phyloP scores from a whole-genome alignment of 2,797 vertebrate species.

The Acropternis orthonyx region DNA sequence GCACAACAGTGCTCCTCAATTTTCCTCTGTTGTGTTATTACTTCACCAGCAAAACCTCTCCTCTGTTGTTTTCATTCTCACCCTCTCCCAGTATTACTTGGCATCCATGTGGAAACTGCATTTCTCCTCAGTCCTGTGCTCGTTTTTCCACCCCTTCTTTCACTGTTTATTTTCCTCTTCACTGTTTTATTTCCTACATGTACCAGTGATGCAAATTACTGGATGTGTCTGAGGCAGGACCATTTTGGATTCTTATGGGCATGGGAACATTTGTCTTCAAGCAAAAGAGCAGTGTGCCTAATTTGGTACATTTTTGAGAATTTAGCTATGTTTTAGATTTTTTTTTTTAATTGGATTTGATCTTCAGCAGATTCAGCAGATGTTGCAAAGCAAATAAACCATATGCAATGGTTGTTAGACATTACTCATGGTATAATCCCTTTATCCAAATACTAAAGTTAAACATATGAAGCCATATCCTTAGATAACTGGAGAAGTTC shows the following conservation, averaged over 20 bases:
- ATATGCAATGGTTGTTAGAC: slow-evolving; percentile 22
- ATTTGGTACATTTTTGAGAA: not conserved
- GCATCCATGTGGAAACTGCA: not conserved
- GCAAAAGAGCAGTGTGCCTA: not conserved
- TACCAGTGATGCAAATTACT: not conserved
- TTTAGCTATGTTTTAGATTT: not conserved
- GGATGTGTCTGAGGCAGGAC: not conserved
- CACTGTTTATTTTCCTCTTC: not conserved
- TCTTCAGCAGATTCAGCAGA: slow-evolving; percentile 60
- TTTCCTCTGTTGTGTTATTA: slow-evolving; percentile 29
- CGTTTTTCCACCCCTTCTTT: not conserved
- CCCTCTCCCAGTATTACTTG: not conserved
- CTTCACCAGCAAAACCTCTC: slow-evolving; percentile 15
- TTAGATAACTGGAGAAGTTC: slow-evolving; percentile 30
- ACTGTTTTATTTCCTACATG: slow-evolving; percentile 6
- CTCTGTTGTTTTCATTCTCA: not conserved
- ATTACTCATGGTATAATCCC: slow-evolving; percentile 63
- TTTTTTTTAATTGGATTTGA: slow-evolving; percentile 48
- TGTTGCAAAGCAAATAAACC: slow-evolving; percentile 69
- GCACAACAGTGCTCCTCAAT: slow-evolving; percentile 10
- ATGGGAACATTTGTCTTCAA: slow-evolving; percentile 17
- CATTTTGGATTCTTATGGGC: not conserved
- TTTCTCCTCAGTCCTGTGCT: not conserved
- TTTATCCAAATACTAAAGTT: slow-evolving; percentile 65
- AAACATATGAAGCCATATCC: slow-evolving; percentile 58